phyloP scores from a whole-genome alignment of 2,797 vertebrate species.

The Coilia nasus region DNA sequence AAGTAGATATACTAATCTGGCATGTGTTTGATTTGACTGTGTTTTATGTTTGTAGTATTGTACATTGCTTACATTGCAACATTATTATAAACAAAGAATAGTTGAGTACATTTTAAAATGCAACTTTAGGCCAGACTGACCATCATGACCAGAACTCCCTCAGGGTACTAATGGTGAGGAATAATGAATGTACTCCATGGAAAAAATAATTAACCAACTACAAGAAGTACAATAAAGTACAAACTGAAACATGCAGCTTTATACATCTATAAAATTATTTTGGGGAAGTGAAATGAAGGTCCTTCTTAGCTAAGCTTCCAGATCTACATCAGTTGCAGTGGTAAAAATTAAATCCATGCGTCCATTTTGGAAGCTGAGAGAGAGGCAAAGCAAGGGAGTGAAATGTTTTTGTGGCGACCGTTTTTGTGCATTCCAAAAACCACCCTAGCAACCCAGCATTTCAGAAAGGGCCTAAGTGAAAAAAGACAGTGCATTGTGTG shows the following conservation, averaged over 20 bases:
- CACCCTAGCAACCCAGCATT: constrained; percentile 27
- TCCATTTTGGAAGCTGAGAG: background rate
- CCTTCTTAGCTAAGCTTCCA: background rate
- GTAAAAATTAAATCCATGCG: background rate
- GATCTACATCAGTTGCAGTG: background rate
- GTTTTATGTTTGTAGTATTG: background rate
- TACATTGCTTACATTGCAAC: too few species aligned
- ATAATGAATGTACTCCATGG: too few species aligned
- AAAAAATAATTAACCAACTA: too few species aligned
- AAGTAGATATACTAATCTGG: background rate
- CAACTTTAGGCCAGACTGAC: too few species aligned
- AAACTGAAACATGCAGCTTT: too few species aligned
- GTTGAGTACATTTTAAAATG: too few species aligned
- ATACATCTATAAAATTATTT: too few species aligned
- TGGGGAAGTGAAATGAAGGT: background rate
- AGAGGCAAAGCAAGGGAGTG: background rate
- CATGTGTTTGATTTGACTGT: background rate
- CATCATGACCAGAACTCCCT: too few species aligned
- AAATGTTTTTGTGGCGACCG: constrained; percentile 31
- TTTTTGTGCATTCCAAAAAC: constrained; percentile 22
- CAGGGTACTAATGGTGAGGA: too few species aligned
- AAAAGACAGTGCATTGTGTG: constrained; percentile 41
- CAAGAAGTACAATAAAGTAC: too few species aligned
- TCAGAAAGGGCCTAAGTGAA: constrained; percentile 31
- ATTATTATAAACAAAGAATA: too few species aligned